A percentile compares a stretch with the other conserved stretches of the same genome.
Evolutionary conservation across 1,140 invertebrate genomes (phyloP).

Genomic region (Cephus cinctus): DNA sequence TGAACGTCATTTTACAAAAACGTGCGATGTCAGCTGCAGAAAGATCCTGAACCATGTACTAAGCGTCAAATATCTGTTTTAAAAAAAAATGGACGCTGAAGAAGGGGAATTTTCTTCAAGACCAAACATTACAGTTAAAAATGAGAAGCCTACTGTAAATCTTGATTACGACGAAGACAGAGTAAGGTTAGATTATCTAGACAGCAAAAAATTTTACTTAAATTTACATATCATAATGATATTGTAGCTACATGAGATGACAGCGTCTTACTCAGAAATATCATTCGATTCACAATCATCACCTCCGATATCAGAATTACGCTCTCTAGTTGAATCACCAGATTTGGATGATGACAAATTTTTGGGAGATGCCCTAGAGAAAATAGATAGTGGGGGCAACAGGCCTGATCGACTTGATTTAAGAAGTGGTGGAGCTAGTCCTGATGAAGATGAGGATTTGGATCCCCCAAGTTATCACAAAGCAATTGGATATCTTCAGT

Average conservation of each 20-base stretch:
- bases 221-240: constrained; percentile 1
- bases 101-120: neutral
- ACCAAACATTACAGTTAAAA: neutral
- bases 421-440: constrained; percentile 35
- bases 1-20: no score
- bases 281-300: constrained; percentile 69
- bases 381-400: constrained; percentile 26
- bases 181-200: constrained; percentile 40
- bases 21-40: no score
- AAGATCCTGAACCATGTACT: no score
- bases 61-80: no score
- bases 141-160: neutral
- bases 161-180: constrained; percentile 45
- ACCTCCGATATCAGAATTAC: constrained; percentile 45
- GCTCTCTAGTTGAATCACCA: constrained; percentile 43
- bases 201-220: neutral
- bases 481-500: constrained; percentile 60
- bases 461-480: constrained; percentile 50
- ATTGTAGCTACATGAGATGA: constrained; percentile 63
- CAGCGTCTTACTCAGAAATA: constrained; percentile 85
- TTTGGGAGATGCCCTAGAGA: constrained; percentile 28
- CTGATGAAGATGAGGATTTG: constrained; percentile 49
- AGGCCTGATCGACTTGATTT: constrained; percentile 55
- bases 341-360: constrained; percentile 42
- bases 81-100: constrained; percentile 2